Base-by-base conservation (phyloP, 1,140 invertebrate genomes). In the Drusus annulatus region DNA sequence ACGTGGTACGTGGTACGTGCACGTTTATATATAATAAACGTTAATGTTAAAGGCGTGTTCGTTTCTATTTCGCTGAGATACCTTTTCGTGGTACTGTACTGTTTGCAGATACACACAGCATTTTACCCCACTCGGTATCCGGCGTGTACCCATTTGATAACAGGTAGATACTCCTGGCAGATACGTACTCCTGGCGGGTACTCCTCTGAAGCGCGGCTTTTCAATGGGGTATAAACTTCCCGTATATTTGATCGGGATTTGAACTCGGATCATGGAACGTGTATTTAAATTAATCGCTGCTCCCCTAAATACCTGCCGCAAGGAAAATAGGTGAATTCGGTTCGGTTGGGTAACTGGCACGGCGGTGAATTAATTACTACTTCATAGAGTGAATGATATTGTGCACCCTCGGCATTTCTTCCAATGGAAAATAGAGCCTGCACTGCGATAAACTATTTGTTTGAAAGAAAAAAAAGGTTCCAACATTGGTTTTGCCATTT, bases 61-160 rank as follows among this genome's bases (percentile, higher is more conserved):
- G 28, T 69, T 69, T 19, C 65, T 45, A 69, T 69, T 69, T 69
- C 36, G 65, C 65, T 69, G 65, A 69, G 28, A 69, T 50, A 69
- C 65, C 65, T 69, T 16, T 69, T 69, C 65, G 65, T 50, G 65
- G 28, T 45, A 69, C 65, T 69, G 65, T 63, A 16, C 23, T 21
- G 17, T 69, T 69, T 69, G 65, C 65, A 50, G 31, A 69, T 69
- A 69, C 65, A 69, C 65, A 69, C 31, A 69, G 62, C 62, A 25
- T 25, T 31, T 28, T 50, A 45, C 65, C 45, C 31, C 28, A 17
- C 16, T 50, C 65, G 6, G 62, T 31, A 63, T 56, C 36, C 65
- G 25, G 81, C 80, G 81, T 82, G 81, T 82, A 82, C 81, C 80
- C 81, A 82, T 78, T 80, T 77, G 81, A 82, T 82, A 82, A 82